Evolutionary conservation across 1,140 invertebrate genomes (phyloP).

Genomic region (Belonocnema kinseyi): DNA sequence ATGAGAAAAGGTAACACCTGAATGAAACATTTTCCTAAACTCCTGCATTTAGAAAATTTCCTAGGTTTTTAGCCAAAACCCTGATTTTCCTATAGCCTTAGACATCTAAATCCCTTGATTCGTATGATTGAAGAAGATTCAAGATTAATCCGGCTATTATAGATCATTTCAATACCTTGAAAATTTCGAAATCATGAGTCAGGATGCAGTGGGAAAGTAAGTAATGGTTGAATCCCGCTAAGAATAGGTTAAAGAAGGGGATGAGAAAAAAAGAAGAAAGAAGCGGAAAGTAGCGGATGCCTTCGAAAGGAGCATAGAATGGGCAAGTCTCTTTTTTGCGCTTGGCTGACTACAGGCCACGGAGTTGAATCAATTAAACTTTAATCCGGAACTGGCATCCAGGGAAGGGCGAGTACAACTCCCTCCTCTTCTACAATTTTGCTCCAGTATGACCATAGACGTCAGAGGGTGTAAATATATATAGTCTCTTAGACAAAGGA

Average conservation of each 20-base stretch:
- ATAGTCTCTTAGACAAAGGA: constrained; percentile 4
- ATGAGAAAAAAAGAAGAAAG: constrained; percentile 39
- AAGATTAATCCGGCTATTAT: too few relatives aligned
- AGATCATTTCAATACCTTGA: too few relatives aligned
- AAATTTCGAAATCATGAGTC: too few relatives aligned
- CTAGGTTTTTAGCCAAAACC: too few relatives aligned
- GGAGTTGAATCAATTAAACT: constrained; percentile 75
- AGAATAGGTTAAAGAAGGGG: constrained; percentile 50
- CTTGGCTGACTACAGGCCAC: constrained; percentile 69
- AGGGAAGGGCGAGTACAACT: constrained; percentile 56
- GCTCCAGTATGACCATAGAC: constrained; percentile 3
- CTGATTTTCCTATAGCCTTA: too few relatives aligned
- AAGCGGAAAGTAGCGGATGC: constrained; percentile 47
- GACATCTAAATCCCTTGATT: too few relatives aligned
- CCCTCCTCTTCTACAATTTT: constrained; percentile 45
- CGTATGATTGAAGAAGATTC: too few relatives aligned
- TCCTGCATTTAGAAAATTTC: too few relatives aligned
- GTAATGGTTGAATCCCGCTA: constrained; percentile 66
- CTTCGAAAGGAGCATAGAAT: constrained; percentile 55
- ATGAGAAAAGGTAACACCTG: too few relatives aligned
- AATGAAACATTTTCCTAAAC: too few relatives aligned
- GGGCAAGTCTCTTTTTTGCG: constrained; percentile 63
- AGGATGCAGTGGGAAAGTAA: constrained; percentile 45
- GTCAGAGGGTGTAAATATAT: constrained; percentile 22
- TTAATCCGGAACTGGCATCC: constrained; percentile 72